phyloP scores from a whole-genome alignment of 2,888 invertebrate species.

The Macaria notata region DNA sequence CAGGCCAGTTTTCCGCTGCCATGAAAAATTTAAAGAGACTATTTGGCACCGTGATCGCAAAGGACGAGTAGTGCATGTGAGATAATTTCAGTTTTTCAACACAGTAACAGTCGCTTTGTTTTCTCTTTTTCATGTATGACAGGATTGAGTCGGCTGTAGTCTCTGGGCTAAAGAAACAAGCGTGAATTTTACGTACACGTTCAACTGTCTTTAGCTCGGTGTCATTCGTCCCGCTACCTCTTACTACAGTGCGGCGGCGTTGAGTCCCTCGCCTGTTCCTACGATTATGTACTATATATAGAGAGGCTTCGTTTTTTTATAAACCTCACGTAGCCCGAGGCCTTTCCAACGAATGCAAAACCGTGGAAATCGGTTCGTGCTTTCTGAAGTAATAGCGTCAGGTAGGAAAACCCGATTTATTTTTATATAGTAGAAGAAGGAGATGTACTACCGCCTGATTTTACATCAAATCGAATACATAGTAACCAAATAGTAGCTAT shows the following conservation, averaged over 20 bases:
- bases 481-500: too few relatives aligned
- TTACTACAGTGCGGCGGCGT: not conserved
- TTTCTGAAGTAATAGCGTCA: too few relatives aligned
- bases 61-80: not conserved
- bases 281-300: constrained; percentile 45
- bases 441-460: too few relatives aligned
- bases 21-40: constrained; percentile 24
- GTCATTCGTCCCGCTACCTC: not conserved
- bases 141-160: not conserved
- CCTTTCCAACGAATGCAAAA: too few relatives aligned
- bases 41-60: not conserved
- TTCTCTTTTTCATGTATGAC: not conserved
- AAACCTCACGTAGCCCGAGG: too few relatives aligned
- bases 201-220: not conserved
- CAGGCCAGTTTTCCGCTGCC: not conserved
- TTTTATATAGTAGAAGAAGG: too few relatives aligned
- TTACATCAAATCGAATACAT: too few relatives aligned
- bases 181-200: constrained; percentile 1
- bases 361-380: too few relatives aligned
- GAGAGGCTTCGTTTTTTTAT: too few relatives aligned
- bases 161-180: not conserved
- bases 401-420: too few relatives aligned
- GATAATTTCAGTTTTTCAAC: not conserved
- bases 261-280: not conserved
- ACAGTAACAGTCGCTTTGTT: not conserved